Base-by-base conservation (phyloP, 2,888 invertebrate species). In the Lithophane semibrunnea region DNA sequence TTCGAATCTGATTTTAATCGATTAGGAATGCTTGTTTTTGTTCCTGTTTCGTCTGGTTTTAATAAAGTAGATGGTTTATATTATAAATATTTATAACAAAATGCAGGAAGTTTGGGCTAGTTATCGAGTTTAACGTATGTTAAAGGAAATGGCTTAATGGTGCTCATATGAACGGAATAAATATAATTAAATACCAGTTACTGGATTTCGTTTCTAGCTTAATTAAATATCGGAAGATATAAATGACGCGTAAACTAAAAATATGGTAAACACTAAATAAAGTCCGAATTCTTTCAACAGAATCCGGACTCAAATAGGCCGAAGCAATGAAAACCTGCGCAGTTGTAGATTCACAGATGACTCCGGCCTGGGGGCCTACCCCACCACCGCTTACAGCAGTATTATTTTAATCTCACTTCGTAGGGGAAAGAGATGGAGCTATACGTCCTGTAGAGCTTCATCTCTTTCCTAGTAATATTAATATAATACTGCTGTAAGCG, bases 1-100 rank as follows among this genome's bases (percentile, higher is more conserved):
- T 88, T 85, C 42, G 73, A 86, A 83, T 87, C 68, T 82, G 88
- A 83, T 86, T 85, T 80, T 64, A 75, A 82, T 85, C 82, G 87
- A 88, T 80, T 68, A 63, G 73, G 75, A 81, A 82, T 80, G 77
- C 37, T 66, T 65, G 66, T 73, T 82, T 85, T 80, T 78, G 56
- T 75, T 79, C 64, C 71, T 80, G 69, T 81, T 73, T 29, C 21
- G 18, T 63, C 9, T 70, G 37, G 3, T 67, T 42, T 1, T 73
- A 60, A 42, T 80, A 70, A 63, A 63, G 16, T 73, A 72, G 58
- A 63, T 16, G 29, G 13, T 73, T 70, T 9, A 61, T 84, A 49
- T 73, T 52, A 77, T 84, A 72, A 82, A 84, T 85, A 80, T 85
- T 85, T 83, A 83, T 83, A 67, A 66, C 65, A 47, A 77, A 61